Evolutionary conservation across 2,113 vertebrate genomes (phyloP).

Genomic region (Grammomys dolichurus): DNA sequence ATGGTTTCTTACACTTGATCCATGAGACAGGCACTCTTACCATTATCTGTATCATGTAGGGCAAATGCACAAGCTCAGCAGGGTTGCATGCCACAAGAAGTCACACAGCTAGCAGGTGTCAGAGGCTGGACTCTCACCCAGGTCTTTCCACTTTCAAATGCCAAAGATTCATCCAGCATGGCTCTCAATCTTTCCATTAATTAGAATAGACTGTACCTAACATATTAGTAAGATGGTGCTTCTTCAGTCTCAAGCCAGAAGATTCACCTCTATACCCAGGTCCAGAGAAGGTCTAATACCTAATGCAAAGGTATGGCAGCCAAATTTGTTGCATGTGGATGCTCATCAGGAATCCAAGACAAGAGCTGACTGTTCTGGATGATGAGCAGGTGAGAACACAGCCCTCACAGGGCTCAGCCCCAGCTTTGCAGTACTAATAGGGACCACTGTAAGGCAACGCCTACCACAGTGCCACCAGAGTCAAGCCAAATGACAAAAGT

Average conservation of each 20-base stretch:
- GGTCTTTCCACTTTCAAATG: not conserved
- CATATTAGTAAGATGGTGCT: not conserved
- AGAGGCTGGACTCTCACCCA: not conserved
- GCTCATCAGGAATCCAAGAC: not conserved
- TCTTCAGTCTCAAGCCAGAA: not conserved
- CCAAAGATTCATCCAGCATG: not conserved
- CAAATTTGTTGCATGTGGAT: not conserved
- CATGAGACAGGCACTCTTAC: not conserved
- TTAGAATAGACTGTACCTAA: not conserved
- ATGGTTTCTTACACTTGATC: no score
- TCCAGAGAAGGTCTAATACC: not conserved
- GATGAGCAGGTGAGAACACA: not conserved
- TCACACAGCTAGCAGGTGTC: not conserved
- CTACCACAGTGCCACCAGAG: fast-evolving
- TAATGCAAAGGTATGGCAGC: not conserved
- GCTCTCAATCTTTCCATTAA: not conserved
- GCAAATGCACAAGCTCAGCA: not conserved
- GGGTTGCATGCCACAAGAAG: not conserved
- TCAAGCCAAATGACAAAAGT: not conserved
- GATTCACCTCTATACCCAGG: not conserved
- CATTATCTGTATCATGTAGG: fast-evolving
- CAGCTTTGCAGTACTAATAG: not conserved
- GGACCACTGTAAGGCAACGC: not conserved
- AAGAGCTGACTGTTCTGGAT: not conserved
- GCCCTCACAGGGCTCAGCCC: not conserved